Percentiles rank a stretch among this genome's conserved stretches.
These are phyloP conservation scores for Ficedula albicollis DNA, from an alignment of 2,797 vertebrate species.

Conservation along the genomic window DNA sequence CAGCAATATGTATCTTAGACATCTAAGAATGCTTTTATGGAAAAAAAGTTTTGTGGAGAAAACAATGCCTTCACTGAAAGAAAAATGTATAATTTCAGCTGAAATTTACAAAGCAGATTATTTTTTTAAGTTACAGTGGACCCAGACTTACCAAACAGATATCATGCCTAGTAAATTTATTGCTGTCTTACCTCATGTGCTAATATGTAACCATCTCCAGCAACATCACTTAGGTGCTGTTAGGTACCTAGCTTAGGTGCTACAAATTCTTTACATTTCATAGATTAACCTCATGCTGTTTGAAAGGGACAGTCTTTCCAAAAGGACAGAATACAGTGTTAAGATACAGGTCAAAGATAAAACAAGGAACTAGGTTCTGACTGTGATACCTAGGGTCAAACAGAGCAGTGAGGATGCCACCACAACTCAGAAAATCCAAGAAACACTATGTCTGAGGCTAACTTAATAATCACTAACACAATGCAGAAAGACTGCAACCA, in stretches of 20 bases:
- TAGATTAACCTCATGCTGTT: background rate
- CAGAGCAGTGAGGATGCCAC: background rate
- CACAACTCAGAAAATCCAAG: background rate
- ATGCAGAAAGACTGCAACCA: background rate
- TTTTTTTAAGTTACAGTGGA: background rate
- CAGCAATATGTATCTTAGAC: background rate
- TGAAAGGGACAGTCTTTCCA: background rate
- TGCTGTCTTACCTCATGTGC: background rate
- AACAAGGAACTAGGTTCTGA: background rate
- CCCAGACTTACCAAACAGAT: background rate
- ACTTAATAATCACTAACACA: background rate
- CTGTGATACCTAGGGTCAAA: background rate
- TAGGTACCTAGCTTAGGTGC: background rate
- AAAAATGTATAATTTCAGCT: background rate
- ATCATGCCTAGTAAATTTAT: background rate
- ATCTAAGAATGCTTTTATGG: background rate
- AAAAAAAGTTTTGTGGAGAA: background rate
- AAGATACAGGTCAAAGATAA: background rate
- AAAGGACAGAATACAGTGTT: background rate
- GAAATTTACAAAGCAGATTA: background rate
- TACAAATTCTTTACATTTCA: background rate
- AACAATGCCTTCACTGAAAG: background rate
- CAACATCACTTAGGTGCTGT: background rate
- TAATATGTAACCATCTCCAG: background rate
- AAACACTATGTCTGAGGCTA: background rate